These are phyloP conservation scores for Otolemur crassicaudatus DNA, from an alignment of 2,797 vertebrate species.

Conservation along the genomic window DNA sequence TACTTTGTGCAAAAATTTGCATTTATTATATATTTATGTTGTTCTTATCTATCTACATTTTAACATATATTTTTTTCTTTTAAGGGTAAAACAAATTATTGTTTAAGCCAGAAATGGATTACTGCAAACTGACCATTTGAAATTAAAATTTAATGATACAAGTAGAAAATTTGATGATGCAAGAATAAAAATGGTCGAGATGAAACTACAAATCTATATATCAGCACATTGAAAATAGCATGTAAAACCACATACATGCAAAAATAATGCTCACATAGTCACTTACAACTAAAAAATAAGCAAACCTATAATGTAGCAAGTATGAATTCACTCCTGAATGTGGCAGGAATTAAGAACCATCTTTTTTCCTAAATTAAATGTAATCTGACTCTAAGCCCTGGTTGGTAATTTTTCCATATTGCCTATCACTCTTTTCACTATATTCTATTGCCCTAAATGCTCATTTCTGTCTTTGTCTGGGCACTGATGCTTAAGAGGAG, in stretches of 20 bases:
- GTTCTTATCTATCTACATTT: conserved; percentile 1
- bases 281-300: background rate
- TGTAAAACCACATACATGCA: background rate
- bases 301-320: background rate
- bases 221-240: background rate
- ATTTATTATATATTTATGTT: background rate
- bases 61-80: background rate
- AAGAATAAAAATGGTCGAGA: background rate
- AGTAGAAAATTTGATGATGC: background rate
- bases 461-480: background rate
- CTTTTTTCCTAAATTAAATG: background rate
- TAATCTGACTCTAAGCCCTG: background rate
- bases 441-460: background rate
- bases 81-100: background rate
- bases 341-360: background rate
- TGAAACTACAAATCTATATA: background rate
- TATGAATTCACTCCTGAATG: background rate
- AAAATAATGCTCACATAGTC: background rate
- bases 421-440: background rate
- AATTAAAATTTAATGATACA: conserved; percentile 1
- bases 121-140: conserved; percentile 24
- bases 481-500: background rate
- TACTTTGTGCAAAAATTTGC: background rate
- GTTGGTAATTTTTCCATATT: background rate
- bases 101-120: conserved; percentile 14